Conservation (phyloP, 2,797 vertebrate genomes). For the Morelia viridis region DNA sequence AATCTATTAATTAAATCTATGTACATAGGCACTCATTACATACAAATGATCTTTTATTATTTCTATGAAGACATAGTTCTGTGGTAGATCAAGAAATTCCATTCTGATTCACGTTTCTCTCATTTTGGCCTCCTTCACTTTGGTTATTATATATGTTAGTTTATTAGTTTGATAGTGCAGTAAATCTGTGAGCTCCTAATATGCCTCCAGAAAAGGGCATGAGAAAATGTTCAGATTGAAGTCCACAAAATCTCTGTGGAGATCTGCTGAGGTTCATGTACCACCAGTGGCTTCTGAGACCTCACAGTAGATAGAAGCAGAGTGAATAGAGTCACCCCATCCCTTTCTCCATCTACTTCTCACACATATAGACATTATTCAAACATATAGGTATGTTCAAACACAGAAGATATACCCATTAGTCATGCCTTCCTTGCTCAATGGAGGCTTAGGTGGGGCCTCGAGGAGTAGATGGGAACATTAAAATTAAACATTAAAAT, state of each 20-base stretch:
- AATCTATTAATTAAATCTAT: neutral
- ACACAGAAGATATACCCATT: neutral
- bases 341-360: neutral
- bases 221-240: neutral
- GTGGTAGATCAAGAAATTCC: neutral
- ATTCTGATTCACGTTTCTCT: neutral
- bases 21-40: neutral
- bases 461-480: neutral
- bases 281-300: neutral
- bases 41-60: neutral
- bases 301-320: neutral
- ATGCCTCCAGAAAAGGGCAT: neutral
- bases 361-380: neutral
- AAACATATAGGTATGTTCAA: neutral
- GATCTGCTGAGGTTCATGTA: neutral
- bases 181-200: neutral
- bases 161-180: no score
- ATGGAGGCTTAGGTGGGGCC: neutral
- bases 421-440: neutral
- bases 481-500: no score
- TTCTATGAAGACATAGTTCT: neutral
- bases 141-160: neutral
- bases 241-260: neutral
- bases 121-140: neutral
- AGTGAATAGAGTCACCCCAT: neutral